Conservation (phyloP, 2,113 vertebrate genomes). For the Phrynosoma platyrhinos region DNA sequence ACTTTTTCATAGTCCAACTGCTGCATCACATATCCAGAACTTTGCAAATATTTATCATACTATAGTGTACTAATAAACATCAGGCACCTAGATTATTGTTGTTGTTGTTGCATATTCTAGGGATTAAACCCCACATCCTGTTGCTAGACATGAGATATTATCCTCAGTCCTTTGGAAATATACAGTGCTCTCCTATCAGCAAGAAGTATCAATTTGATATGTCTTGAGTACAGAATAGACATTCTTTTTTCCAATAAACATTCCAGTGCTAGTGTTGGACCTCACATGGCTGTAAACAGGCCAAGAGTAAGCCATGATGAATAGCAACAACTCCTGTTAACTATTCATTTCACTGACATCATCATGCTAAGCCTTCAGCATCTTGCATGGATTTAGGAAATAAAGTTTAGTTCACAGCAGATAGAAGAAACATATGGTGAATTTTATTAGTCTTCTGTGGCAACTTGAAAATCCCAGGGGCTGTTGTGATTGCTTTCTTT, state of each 20-base stretch:
- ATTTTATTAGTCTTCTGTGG: constrained; percentile 60
- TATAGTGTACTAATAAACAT: neutral
- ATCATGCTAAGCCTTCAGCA: constrained; percentile 50
- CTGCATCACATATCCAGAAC: neutral
- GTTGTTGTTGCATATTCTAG: neutral
- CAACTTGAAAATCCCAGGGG: constrained; percentile 47
- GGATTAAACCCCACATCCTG: neutral
- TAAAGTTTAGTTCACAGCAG: constrained; percentile 39
- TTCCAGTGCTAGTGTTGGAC: constrained; percentile 20
- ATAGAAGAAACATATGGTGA: constrained; percentile 61
- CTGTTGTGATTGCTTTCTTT: constrained; percentile 53
- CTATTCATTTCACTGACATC: constrained; percentile 46
- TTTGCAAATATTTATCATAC: neutral
- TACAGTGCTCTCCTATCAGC: constrained; percentile 1
- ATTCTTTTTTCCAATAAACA: constrained; percentile 36
- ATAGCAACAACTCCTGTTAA: constrained; percentile 49
- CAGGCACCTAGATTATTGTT: neutral
- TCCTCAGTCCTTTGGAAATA: neutral
- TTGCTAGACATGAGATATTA: neutral
- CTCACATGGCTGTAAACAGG: constrained; percentile 39
- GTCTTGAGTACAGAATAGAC: constrained; percentile 5
- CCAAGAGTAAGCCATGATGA: constrained; percentile 33
- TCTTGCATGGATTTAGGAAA: constrained; percentile 51
- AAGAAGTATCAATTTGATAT: constrained; percentile 15
- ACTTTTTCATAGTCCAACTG: neutral